Evolutionary conservation across 2,797 vertebrate genomes (phyloP).

Genomic region (Enteromius mattozi): DNA sequence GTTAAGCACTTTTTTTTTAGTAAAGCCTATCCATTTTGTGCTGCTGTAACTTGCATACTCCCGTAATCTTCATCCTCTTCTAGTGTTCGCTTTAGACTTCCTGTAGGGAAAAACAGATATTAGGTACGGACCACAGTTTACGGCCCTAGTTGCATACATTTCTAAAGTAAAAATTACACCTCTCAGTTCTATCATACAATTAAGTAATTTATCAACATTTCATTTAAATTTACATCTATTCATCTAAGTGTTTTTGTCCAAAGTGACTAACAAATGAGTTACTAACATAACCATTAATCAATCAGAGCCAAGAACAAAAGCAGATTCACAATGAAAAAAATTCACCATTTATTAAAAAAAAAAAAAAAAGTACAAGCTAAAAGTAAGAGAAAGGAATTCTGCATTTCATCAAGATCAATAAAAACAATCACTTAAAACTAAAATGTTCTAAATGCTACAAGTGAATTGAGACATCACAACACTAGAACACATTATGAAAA

Average conservation of each 20-base stretch:
- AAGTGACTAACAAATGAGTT: not conserved
- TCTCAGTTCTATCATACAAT: not conserved
- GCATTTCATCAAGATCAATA: not conserved
- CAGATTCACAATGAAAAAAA: too few species aligned
- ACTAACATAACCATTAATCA: not conserved
- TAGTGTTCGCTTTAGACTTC: conserved; percentile 91
- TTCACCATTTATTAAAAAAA: too few species aligned
- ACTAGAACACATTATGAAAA: not conserved
- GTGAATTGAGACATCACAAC: not conserved
- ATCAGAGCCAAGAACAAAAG: not conserved
- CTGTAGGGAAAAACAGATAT: conserved; percentile 68
- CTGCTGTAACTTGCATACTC: conserved; percentile 90
- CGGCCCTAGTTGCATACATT: not conserved
- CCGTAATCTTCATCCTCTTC: conserved; percentile 97
- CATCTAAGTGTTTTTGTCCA: not conserved
- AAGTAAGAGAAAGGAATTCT: not conserved
- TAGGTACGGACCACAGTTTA: not conserved
- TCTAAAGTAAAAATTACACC: not conserved
- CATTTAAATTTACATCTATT: not conserved
- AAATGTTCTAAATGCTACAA: not conserved
- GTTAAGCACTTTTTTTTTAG: conserved; percentile 60
- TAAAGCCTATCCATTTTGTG: conserved; percentile 86
- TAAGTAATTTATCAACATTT: not conserved
- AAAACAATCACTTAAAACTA: too few species aligned
- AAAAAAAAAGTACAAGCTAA: not conserved